Conservation (phyloP, 2,888 invertebrate genomes). For the Sphaeridia pumilis region DNA sequence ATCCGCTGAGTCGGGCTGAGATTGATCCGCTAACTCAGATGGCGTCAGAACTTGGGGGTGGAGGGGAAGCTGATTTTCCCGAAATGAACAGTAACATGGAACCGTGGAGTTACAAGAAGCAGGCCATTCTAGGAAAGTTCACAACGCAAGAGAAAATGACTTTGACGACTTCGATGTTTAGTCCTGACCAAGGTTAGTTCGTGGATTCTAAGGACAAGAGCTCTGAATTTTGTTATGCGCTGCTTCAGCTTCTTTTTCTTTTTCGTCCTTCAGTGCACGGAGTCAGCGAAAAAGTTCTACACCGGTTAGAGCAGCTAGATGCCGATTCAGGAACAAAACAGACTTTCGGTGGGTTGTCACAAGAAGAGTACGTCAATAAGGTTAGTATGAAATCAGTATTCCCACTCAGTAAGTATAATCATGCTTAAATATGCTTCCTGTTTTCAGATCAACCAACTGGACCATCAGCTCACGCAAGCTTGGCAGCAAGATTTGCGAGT, state of each 20-base stretch:
- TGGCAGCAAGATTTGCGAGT: conserved; percentile 93
- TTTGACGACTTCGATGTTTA: conserved; percentile 67
- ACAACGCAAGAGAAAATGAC: conserved; percentile 89
- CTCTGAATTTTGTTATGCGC: conserved; percentile 14
- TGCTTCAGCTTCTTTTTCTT: conserved; percentile 37
- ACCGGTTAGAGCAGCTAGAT: conserved; percentile 83
- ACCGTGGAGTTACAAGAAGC: conserved; percentile 64
- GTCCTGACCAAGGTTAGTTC: conserved; percentile 34
- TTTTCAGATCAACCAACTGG: conserved; percentile 75
- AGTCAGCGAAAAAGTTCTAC: conserved; percentile 75
- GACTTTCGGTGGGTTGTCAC: conserved; percentile 78
- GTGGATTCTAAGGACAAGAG: not conserved
- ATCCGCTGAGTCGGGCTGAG: conserved; percentile 53
- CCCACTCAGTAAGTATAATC: not conserved
- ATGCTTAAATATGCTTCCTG: too few species aligned
- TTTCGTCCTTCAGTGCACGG: conserved; percentile 33
- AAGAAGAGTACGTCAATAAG: conserved; percentile 66
- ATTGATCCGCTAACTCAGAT: conserved; percentile 49
- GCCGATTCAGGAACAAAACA: conserved; percentile 80
- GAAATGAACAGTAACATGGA: conserved; percentile 47
- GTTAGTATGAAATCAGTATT: conserved; percentile 7
- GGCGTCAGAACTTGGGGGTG: conserved; percentile 35
- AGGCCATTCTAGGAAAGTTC: conserved; percentile 72
- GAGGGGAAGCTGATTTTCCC: conserved; percentile 17
- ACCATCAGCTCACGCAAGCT: conserved; percentile 75